Evolutionary conservation across 1,140 invertebrate genomes (phyloP), one percentile per base, ranked within the genome.

Genomic region (Dreissena polymorpha): DNA sequence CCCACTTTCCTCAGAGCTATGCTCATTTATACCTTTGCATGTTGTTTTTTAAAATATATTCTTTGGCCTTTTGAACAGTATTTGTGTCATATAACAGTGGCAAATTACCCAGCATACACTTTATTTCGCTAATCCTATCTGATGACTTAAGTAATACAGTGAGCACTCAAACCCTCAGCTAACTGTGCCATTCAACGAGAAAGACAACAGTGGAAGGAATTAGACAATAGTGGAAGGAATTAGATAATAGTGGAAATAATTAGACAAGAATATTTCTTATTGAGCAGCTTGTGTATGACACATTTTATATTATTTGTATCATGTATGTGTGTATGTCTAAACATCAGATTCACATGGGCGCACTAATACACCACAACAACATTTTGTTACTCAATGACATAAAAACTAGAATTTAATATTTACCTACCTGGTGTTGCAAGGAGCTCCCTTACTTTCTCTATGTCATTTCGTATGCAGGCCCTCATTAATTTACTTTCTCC

Each of bases 381-480:
- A n/a, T n/a, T n/a, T n/a, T n/a, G n/a, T n/a, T n/a, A n/a, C n/a
- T n/a, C n/a, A n/a, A n/a, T n/a, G n/a, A n/a, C n/a, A n/a, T n/a
- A n/a, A n/a, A n/a, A n/a, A n/a, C n/a, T n/a, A n/a, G n/a, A n/a
- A n/a, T n/a, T n/a, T n/a, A n/a, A 63, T n/a, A 63, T n/a, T 10
- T 3, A 2, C 2, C 57, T 76, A 81, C 78, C 78, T 72, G 78
- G 78, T 50, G 65, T n/a, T 23, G 18, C 29, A 14, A 81, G 70
- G 2, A 81, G 51, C n/a, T 53, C 57, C 53, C 67, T 81, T 27
- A 81, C 78, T 51, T 49, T 60, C 12, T 49, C 27, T 3, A 73
- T 16, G 57, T 81, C 23, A 73, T 81, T 81, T 39, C 51, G 72
- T 10, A 72, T 81, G 65, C 78, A 81, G 10, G 78, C 78, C 1